Percentiles rank a stretch among this genome's conserved stretches.
Evolutionary conservation across 2,797 vertebrate genomes (phyloP).

Genomic region (Jordanella pulchra): DNA sequence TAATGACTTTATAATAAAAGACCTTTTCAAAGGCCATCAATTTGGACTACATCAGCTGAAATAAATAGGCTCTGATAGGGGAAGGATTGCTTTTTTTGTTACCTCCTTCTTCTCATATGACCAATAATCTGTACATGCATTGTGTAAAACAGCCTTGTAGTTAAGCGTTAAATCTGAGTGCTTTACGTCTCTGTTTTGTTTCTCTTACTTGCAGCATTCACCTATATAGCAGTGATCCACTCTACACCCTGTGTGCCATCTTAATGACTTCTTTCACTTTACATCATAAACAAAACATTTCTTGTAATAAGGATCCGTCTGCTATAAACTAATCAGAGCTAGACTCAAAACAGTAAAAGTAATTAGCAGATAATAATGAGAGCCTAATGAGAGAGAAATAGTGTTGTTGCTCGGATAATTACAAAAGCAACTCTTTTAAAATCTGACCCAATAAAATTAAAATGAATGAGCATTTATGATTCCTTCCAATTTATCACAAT

Average conservation of each 20-base stretch:
- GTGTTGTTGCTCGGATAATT: slow-evolving; percentile 63
- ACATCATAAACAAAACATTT: slow-evolving; percentile 33
- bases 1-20: not conserved
- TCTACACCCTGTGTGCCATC: slow-evolving; percentile 8
- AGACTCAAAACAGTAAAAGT: slow-evolving; percentile 59
- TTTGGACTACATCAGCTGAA: not conserved
- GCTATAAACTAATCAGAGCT: slow-evolving; percentile 56
- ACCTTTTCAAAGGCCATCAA: not conserved
- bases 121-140: not conserved
- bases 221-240: slow-evolving; percentile 5
- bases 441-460: slow-evolving; percentile 67
- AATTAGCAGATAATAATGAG: slow-evolving; percentile 71
- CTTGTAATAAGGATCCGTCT: slow-evolving; percentile 39
- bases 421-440: slow-evolving; percentile 62
- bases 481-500: slow-evolving; percentile 52
- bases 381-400: slow-evolving; percentile 48
- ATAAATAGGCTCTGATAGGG: not conserved
- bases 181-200: not conserved
- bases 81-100: not conserved
- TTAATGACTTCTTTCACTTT: slow-evolving; percentile 33
- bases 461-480: slow-evolving; percentile 51
- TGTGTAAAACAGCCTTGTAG: not conserved
- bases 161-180: not conserved
- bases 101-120: not conserved
- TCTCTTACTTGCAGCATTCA: not conserved